A percentile compares a stretch with the other conserved stretches of the same genome.
phyloP scores from a whole-genome alignment of 2,797 vertebrate genomes.

The Pseudochirops corinnae region DNA sequence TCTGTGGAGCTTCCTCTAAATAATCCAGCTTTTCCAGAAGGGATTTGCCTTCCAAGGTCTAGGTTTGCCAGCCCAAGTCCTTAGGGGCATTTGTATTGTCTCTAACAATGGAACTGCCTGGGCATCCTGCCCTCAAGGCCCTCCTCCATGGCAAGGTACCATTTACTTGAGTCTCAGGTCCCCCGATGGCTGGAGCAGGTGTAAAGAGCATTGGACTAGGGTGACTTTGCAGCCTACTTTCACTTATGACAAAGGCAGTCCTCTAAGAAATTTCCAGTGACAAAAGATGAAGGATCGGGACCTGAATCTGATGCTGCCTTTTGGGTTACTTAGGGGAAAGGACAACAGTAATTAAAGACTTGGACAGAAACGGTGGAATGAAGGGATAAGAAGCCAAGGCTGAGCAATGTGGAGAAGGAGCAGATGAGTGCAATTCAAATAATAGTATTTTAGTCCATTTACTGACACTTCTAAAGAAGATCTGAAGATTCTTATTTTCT shows the following conservation, averaged over 20 bases:
- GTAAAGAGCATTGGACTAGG: neutral
- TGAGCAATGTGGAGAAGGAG: neutral
- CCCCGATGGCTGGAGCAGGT: neutral
- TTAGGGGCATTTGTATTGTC: neutral
- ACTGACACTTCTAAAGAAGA: neutral
- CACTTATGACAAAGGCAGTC: neutral
- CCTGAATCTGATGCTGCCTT: neutral
- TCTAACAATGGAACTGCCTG: neutral
- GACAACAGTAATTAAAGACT: neutral
- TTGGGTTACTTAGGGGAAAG: neutral
- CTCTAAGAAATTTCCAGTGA: neutral
- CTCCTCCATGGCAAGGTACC: neutral
- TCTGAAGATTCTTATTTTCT: neutral
- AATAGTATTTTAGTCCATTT: neutral
- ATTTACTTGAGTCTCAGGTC: neutral
- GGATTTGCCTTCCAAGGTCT: neutral
- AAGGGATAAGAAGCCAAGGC: neutral
- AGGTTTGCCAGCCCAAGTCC: neutral
- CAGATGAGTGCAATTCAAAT: neutral
- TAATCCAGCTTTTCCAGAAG: neutral
- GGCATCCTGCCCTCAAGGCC: neutral
- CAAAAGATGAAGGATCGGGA: neutral
- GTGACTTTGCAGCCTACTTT: neutral
- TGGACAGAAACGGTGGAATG: neutral
- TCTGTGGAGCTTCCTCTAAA: neutral